These are phyloP conservation scores for Oikopleura dioica DNA, from an alignment of 23 tunicate genomes.

Conservation along the genomic window DNA sequence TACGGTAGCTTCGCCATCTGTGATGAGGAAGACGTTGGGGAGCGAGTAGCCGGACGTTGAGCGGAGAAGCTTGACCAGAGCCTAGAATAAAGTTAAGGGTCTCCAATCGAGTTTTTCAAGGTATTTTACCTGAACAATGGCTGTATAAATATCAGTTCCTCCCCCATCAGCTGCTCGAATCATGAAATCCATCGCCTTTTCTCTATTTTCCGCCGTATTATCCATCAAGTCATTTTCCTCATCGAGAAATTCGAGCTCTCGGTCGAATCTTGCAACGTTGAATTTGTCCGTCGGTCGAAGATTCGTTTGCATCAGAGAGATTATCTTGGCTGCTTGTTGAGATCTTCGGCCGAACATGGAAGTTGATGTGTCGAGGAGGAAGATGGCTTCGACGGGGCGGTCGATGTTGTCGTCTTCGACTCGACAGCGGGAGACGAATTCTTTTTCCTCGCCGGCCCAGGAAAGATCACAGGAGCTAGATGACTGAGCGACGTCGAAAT, in stretches of 20 bases:
- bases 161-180: background rate
- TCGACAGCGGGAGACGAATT: background rate
- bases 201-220: background rate
- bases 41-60: background rate
- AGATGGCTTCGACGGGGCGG: background rate
- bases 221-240: background rate
- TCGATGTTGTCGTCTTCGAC: background rate
- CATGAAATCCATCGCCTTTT: constrained; percentile 11
- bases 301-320: background rate
- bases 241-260: background rate
- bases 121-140: background rate
- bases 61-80: background rate
- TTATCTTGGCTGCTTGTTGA: background rate
- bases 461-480: background rate
- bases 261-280: background rate
- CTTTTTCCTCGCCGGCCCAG: background rate
- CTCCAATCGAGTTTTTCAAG: no score
- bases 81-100: no score
- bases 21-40: background rate
- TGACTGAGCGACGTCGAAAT: background rate
- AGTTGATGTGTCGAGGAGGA: constrained; percentile 3
- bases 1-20: constrained; percentile 6
- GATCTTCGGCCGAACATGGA: background rate
- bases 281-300: background rate
- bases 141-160: constrained; percentile 2